Percentiles rank a stretch among this genome's conserved stretches.
phyloP scores from a whole-genome alignment of 53 echinoderm and acorn worm species.

The Holothuria leucospilota region DNA sequence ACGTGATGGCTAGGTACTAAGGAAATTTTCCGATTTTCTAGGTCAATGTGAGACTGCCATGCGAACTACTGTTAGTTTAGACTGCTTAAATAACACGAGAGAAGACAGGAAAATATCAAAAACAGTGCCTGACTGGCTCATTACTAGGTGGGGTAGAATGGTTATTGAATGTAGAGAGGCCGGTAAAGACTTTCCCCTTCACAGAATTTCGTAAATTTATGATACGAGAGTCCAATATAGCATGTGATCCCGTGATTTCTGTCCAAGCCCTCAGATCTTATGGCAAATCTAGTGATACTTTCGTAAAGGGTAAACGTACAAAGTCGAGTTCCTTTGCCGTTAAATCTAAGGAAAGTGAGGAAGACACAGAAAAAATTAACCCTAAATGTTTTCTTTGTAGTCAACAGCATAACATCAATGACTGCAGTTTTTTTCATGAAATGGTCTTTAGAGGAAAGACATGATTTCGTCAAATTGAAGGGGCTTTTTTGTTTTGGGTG shows the following conservation, averaged over 20 bases:
- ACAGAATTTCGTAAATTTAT: slow-evolving; percentile 58
- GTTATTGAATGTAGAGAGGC: slow-evolving; percentile 42
- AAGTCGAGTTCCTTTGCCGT: slow-evolving; percentile 9
- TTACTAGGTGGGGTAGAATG: slow-evolving; percentile 61
- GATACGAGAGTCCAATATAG: slow-evolving; percentile 55
- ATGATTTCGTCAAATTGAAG: not conserved
- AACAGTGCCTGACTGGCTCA: slow-evolving; percentile 35
- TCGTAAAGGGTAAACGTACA: not conserved
- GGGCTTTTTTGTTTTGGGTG: not conserved
- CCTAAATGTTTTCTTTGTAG: slow-evolving; percentile 6
- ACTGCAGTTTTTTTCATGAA: not conserved
- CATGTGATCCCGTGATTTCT: too few species aligned
- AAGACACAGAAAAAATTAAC: not conserved
- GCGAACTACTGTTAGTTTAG: slow-evolving; percentile 33
- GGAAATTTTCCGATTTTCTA: slow-evolving; percentile 51
- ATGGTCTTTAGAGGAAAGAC: slow-evolving; percentile 11
- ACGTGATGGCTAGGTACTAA: slow-evolving; percentile 43
- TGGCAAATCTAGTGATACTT: not conserved
- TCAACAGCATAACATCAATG: not conserved
- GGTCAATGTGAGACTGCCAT: slow-evolving; percentile 40
- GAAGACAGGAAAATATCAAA: slow-evolving; percentile 44
- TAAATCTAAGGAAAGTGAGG: not conserved
- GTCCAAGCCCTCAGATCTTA: slow-evolving; percentile 5
- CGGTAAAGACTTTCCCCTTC: slow-evolving; percentile 50
- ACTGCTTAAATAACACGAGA: slow-evolving; percentile 54